Conservation (phyloP, 2,888 invertebrate species). For the Pharmacophagus antenor region DNA sequence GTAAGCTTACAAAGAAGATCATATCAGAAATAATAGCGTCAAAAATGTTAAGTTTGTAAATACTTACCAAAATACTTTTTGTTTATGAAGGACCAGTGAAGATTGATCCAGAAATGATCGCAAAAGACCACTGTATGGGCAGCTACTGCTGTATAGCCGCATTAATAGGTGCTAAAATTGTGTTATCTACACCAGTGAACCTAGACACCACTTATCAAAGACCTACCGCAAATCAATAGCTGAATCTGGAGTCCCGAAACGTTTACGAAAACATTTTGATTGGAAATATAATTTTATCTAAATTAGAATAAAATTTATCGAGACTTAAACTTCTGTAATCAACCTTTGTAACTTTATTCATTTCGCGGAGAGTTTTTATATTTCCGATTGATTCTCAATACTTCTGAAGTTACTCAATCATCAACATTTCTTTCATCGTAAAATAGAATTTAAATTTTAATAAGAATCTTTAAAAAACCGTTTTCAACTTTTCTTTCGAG, state of each 20-base stretch:
- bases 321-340: constrained; percentile 12
- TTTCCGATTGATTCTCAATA: constrained; percentile 10
- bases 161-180: no score
- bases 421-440: constrained; percentile 7
- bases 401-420: constrained; percentile 9
- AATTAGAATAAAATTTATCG: constrained; percentile 1
- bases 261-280: not conserved
- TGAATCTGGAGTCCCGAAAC: not conserved
- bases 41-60: no score
- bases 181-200: no score
- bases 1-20: no score
- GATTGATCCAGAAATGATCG: no score
- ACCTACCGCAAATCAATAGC: not conserved
- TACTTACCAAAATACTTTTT: no score
- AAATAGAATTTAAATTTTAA: constrained; percentile 2
- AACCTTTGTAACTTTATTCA: constrained; percentile 14
- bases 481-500: not conserved
- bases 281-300: not conserved
- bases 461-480: not conserved
- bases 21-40: no score
- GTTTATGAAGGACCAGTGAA: no score
- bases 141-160: no score
- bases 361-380: constrained; percentile 14
- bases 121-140: no score
- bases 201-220: no score